These are phyloP conservation scores for Blomia tropicalis DNA, from an alignment of 2,888 invertebrate genomes.

Conservation along the genomic window DNA sequence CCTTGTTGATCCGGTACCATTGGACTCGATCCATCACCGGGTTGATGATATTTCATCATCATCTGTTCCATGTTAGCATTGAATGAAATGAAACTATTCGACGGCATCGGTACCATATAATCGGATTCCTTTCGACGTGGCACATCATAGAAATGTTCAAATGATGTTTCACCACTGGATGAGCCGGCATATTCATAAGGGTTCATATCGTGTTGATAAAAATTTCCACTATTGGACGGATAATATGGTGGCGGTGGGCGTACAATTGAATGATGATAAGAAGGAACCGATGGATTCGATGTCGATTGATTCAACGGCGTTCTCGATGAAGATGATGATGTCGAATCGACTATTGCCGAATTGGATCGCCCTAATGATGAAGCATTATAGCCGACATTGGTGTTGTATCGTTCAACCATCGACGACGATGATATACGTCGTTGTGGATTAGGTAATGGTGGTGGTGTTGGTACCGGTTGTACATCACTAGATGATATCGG, in stretches of 20 bases:
- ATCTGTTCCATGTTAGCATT: conserved; percentile 16
- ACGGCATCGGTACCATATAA: background rate
- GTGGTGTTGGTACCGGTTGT: background rate
- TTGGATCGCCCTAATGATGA: conserved; percentile 4
- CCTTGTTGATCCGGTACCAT: background rate
- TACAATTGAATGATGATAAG: background rate
- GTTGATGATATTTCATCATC: conserved; percentile 13
- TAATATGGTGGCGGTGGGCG: background rate
- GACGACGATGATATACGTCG: conserved; percentile 3
- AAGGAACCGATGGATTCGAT: background rate
- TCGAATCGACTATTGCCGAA: background rate
- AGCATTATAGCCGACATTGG: background rate
- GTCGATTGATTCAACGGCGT: background rate
- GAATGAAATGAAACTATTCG: background rate
- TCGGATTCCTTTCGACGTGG: background rate
- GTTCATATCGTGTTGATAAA: background rate
- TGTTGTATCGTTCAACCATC: background rate
- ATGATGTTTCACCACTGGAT: background rate
- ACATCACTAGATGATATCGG: background rate
- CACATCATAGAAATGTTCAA: background rate
- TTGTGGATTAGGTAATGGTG: conserved; percentile 1
- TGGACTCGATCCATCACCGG: too few relatives aligned
- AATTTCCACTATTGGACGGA: background rate
- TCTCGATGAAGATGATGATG: background rate
- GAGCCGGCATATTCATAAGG: background rate